Percentiles rank a stretch among this genome's conserved stretches.
These are phyloP conservation scores for Aptenodytes forsteri DNA, from an alignment of 2,113 vertebrate species.

Conservation along the genomic window DNA sequence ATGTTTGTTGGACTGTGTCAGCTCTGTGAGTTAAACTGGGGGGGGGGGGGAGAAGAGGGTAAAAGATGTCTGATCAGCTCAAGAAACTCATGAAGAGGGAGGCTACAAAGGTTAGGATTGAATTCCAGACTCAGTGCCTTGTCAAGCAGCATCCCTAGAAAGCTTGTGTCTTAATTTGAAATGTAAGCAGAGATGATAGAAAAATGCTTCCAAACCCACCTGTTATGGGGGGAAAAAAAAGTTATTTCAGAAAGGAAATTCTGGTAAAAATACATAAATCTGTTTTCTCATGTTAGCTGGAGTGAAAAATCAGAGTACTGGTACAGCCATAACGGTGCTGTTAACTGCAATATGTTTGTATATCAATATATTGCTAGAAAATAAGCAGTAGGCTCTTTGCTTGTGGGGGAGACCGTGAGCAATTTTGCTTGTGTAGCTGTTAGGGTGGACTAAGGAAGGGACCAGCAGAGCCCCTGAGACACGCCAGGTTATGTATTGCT, in stretches of 20 bases:
- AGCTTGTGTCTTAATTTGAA: neutral
- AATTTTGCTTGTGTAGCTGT: neutral
- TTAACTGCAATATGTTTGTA: neutral
- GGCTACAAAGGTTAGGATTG: neutral
- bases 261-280: neutral
- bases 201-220: neutral
- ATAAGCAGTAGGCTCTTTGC: neutral
- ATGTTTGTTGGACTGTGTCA: neutral
- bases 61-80: neutral
- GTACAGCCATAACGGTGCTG: neutral
- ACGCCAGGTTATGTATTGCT: fast-evolving
- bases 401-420: neutral
- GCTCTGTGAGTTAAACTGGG: neutral
- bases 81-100: neutral
- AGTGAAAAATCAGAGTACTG: neutral
- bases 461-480: neutral
- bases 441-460: neutral
- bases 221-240: neutral
- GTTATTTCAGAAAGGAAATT: neutral
- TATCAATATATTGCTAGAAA: neutral
- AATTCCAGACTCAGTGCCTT: neutral
- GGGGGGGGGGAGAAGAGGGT: fast-evolving
- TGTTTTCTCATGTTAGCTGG: neutral
- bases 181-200: neutral
- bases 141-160: neutral